These are phyloP conservation scores for Apodemus speciosus DNA, from an alignment of 2,113 vertebrate genomes.

Conservation along the genomic window DNA sequence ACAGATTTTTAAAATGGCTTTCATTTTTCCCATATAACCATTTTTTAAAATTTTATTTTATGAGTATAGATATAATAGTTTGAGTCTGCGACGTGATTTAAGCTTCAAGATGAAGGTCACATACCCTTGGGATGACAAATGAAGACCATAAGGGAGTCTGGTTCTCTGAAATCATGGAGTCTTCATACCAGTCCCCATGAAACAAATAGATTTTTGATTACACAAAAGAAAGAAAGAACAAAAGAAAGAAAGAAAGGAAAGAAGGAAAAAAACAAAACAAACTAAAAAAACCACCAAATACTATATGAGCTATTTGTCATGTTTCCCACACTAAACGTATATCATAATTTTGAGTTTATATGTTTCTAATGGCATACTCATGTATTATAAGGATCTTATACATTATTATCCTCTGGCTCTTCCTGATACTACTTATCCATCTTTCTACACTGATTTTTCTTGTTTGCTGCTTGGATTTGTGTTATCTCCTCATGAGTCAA, in stretches of 20 bases:
- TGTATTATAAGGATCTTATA: background rate
- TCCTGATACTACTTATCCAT: background rate
- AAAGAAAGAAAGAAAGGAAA: background rate
- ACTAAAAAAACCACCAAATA: background rate
- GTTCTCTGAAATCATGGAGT: constrained; percentile 5
- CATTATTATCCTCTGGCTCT: background rate
- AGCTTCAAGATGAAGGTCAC: constrained; percentile 3
- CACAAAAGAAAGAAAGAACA: background rate
- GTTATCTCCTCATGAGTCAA: constrained; percentile 31
- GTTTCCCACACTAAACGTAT: background rate
- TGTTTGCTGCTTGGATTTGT: background rate
- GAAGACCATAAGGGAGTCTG: constrained; percentile 14
- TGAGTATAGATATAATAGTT: constrained; percentile 12
- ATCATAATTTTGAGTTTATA: background rate
- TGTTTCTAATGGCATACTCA: background rate
- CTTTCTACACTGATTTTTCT: background rate
- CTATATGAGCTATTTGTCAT: background rate
- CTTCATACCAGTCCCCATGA: background rate
- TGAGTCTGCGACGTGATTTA: background rate
- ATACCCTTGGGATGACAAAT: background rate
- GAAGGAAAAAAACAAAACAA: background rate
- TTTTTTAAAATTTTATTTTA: background rate
- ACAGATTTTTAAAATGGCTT: constrained; percentile 3
- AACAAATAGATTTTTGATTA: constrained; percentile 47
- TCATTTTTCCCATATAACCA: background rate